phyloP scores from a whole-genome alignment of 2,113 vertebrate species.

The Tenrec ecaudatus region DNA sequence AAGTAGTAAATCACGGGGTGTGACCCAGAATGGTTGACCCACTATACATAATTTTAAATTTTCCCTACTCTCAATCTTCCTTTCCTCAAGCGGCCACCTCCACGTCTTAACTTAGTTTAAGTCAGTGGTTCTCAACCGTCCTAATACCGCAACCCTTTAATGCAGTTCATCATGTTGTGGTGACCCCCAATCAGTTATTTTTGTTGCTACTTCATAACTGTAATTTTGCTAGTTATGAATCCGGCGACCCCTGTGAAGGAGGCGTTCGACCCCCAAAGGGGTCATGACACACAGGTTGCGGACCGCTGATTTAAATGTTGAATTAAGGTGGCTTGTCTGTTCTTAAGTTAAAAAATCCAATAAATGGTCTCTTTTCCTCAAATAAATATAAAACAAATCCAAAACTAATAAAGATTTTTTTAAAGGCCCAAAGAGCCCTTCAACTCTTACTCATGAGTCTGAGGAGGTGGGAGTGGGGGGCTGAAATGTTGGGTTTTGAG shows the following conservation, averaged over 20 bases:
- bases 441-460: not conserved
- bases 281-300: too few species aligned
- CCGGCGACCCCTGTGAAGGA: too few species aligned
- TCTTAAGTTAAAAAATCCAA: not conserved
- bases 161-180: too few species aligned
- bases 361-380: not conserved
- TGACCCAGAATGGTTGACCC: not conserved
- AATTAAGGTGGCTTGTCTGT: not conserved
- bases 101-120: not conserved
- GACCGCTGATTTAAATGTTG: not conserved
- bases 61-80: not conserved
- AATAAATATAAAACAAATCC: constrained; percentile 26
- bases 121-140: not conserved
- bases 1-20: not conserved
- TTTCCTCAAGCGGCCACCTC: not conserved
- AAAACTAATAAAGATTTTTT: not conserved
- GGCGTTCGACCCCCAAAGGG: too few species aligned
- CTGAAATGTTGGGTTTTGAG: not conserved
- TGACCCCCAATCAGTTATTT: too few species aligned
- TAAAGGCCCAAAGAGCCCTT: too few species aligned
- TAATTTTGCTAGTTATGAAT: too few species aligned
- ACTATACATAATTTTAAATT: not conserved
- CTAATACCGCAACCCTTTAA: too few species aligned
- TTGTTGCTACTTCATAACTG: too few species aligned
- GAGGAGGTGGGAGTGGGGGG: not conserved